Conservation (phyloP, 1,140 invertebrate genomes). For the Caerostris darwini region DNA sequence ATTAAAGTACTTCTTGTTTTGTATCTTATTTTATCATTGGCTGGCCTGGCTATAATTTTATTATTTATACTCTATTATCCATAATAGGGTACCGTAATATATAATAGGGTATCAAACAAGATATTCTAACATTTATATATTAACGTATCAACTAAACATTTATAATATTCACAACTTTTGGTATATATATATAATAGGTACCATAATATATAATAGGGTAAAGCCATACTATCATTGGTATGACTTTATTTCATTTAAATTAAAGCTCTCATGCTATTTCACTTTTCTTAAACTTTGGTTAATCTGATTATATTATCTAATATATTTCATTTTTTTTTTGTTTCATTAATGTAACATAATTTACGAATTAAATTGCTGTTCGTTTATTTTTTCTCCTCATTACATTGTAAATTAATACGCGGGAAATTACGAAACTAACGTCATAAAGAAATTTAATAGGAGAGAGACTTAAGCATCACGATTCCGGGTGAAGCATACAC, state of each 20-base stretch:
- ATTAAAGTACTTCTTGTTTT: too few species aligned
- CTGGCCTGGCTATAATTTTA: too few species aligned
- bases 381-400: not conserved
- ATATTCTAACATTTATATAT: too few species aligned
- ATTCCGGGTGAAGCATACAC: not conserved
- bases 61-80: too few species aligned
- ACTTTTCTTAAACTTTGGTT: not conserved
- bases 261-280: not conserved
- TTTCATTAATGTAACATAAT: not conserved
- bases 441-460: slow-evolving; percentile 3
- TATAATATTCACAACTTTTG: too few species aligned
- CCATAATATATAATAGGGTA: too few species aligned
- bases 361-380: not conserved
- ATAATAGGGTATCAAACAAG: too few species aligned
- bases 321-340: not conserved
- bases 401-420: not conserved
- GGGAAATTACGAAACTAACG: not conserved
- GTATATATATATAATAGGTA: too few species aligned
- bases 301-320: not conserved
- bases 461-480: not conserved
- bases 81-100: too few species aligned
- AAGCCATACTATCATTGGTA: not conserved
- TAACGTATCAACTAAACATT: too few species aligned
- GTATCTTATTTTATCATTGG: too few species aligned
- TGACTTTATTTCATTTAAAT: not conserved